Conservation (phyloP, 2,888 invertebrate genomes). For the Eledone cirrhosa region DNA sequence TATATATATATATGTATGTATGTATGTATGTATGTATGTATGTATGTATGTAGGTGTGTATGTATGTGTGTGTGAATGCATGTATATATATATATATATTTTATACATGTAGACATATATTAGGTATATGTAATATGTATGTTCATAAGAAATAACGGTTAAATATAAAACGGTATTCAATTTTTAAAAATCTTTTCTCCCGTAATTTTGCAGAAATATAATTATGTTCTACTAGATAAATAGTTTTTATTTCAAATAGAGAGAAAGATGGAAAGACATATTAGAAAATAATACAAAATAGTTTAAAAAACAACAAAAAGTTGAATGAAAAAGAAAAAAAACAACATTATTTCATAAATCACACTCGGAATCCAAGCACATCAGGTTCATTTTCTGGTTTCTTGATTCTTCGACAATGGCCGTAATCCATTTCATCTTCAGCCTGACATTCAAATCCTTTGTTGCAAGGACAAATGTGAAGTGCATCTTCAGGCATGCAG, state of each 20-base stretch:
- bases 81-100: neutral
- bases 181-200: no score
- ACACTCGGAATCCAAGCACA: neutral
- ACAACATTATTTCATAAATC: neutral
- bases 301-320: neutral
- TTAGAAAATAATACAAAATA: neutral
- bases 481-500: constrained; percentile 24
- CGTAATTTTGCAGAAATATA: no score
- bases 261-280: neutral
- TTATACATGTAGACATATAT: no score
- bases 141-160: no score
- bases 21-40: neutral
- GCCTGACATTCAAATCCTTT: constrained; percentile 17
- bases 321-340: neutral
- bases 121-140: neutral
- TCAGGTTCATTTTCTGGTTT: neutral
- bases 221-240: no score
- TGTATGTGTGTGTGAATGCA: neutral
- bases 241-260: neutral
- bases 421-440: constrained; percentile 12
- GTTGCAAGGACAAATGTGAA: constrained; percentile 22
- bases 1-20: neutral
- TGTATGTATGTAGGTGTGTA: neutral
- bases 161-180: no score
- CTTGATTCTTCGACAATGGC: constrained; percentile 17